Conservation (phyloP, 1,140 invertebrate species). For the Berghia stephanieae region DNA sequence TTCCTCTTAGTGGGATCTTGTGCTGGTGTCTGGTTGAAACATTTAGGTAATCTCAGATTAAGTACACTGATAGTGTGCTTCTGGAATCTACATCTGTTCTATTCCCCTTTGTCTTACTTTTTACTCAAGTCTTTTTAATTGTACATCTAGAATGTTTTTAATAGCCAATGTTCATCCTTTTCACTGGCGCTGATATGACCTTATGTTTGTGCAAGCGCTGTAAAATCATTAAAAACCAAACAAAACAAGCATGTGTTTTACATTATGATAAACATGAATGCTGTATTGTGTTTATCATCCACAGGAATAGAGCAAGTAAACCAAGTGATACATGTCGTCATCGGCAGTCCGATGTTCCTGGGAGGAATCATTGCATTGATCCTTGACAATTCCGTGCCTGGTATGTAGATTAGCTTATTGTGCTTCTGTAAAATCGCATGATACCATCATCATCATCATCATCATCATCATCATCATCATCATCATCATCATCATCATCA, state of each 20-base stretch:
- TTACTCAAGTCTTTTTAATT: too few relatives aligned
- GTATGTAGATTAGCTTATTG: constrained; percentile 35
- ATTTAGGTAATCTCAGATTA: too few relatives aligned
- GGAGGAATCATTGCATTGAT: constrained; percentile 62
- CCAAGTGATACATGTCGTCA: constrained; percentile 39
- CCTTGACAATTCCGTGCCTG: constrained; percentile 65
- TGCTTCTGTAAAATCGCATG: not conserved
- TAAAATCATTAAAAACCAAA: not conserved
- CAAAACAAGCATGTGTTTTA: not conserved
- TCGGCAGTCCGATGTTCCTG: constrained; percentile 64
- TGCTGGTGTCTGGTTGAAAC: too few relatives aligned
- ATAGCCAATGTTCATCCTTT: too few relatives aligned
- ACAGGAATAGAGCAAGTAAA: constrained; percentile 42
- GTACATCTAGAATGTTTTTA: too few relatives aligned
- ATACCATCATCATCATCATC: not conserved
- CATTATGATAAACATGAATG: not conserved
- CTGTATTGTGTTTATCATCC: constrained; percentile 8
- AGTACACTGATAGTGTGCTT: too few relatives aligned
- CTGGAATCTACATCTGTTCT: too few relatives aligned
- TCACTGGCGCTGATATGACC: not conserved
- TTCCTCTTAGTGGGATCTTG: too few relatives aligned
- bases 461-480: not conserved
- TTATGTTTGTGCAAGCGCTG: not conserved
- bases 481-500: not conserved
- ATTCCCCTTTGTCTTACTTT: too few relatives aligned